These are phyloP conservation scores for Chrysaora quinquecirrha DNA, from an alignment of 30 jellyfish, hydroid and myxozoan genomes.

Conservation along the genomic window DNA sequence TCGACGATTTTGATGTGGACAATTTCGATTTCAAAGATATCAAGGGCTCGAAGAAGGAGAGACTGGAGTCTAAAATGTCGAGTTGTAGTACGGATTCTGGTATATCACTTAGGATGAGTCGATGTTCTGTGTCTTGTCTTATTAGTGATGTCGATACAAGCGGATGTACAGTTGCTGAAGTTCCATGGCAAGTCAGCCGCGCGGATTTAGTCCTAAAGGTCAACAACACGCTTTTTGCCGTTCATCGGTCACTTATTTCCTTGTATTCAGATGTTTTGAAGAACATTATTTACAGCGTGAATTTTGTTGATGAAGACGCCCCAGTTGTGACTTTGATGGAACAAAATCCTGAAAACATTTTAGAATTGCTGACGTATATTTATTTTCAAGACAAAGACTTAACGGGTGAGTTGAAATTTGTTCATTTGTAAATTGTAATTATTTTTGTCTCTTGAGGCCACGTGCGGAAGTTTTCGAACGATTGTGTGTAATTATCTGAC, in stretches of 20 bases:
- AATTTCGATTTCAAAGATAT: background rate
- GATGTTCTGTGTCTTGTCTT: constrained; percentile 44
- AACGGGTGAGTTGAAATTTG: constrained; percentile 20
- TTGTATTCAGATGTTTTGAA: constrained; percentile 48
- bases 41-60: background rate
- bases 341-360: constrained; percentile 23
- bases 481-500: too few species aligned
- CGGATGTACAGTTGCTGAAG: constrained; percentile 64
- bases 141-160: constrained; percentile 59
- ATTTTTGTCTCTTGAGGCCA: too few species aligned
- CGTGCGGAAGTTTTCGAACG: too few species aligned
- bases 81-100: constrained; percentile 55
- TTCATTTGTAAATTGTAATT: background rate
- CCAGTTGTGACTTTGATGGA: constrained; percentile 59
- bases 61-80: constrained; percentile 33
- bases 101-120: constrained; percentile 18
- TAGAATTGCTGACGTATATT: constrained; percentile 20
- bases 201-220: constrained; percentile 65
- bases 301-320: constrained; percentile 59
- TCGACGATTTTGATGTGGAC: background rate
- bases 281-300: constrained; percentile 55
- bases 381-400: constrained; percentile 44
- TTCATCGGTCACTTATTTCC: constrained; percentile 57
- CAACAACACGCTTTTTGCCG: constrained; percentile 49
- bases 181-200: constrained; percentile 52